Evolutionary conservation across 2,797 vertebrate genomes (phyloP), one percentile per base, ranked within the genome.

Genomic region (Neosilurus mollespiculum): DNA sequence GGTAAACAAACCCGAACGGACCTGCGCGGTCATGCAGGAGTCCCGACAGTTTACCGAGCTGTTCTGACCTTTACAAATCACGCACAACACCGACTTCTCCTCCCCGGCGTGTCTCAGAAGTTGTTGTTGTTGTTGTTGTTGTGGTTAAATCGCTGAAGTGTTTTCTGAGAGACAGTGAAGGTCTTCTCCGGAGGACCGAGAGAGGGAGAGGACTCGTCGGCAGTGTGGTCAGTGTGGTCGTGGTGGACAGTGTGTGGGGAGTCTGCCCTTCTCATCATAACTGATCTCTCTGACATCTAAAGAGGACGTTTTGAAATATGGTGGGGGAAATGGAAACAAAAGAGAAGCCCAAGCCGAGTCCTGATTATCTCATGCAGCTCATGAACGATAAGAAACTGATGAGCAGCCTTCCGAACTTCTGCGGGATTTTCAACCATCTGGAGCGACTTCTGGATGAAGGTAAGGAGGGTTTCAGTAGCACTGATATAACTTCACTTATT

Each of bases 341-440:
- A 95, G 97, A 98, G 93, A 96, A 97, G 93, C 97, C 97, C 90
- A 98, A 97, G 94, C 97, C 97, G 93, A 98, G 94, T 92, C 97
- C 97, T 85, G 97, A 98, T 94, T 99, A 98, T 90, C 94, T 97
- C 88, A 99, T 99, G 97, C 97, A 99, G 95, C 94, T 98, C 86
- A 99, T 98, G 97, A 99, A 98, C 95, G 97, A 99, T 92, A 93
- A 97, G 93, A 99, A 99, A 92, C 96, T 98, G 90, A 98, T 98
- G 97, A 98, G 97, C 92, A 98, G 96, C 84, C 96, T 99, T 90
- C 97, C 97, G 88, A 98, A 98, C 97, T 99, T 99, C 95, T 98
- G 97, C 90, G 97, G 97, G 91, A 98, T 99, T 94, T 99, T 96
- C 86, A 94, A 95, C 91, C 95, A 95, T 87, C 94, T 95, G 89